phyloP scores from a whole-genome alignment of 2,113 vertebrate species.

The Etheostoma spectabile region DNA sequence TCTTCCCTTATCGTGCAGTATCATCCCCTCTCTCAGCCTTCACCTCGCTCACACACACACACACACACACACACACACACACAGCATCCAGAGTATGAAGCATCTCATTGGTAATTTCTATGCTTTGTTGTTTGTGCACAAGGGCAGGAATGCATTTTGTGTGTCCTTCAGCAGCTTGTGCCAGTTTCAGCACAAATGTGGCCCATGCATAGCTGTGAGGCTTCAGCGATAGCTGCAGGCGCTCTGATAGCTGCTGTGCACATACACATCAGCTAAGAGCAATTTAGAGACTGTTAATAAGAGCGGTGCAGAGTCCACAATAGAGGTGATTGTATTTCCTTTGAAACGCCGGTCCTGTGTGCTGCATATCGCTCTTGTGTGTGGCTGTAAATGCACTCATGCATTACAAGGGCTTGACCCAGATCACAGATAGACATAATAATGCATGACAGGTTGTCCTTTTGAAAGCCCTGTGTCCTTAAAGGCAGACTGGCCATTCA shows the following conservation, averaged over 20 bases:
- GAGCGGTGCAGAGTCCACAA: slow-evolving; percentile 57
- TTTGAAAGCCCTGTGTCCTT: slow-evolving; percentile 76
- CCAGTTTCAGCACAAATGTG: slow-evolving; percentile 51
- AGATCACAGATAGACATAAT: slow-evolving; percentile 80
- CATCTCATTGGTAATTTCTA: slow-evolving; percentile 51
- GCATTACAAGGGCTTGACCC: slow-evolving; percentile 78
- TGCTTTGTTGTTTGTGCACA: slow-evolving; percentile 54
- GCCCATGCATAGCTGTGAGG: slow-evolving; percentile 22
- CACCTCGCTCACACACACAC: neutral
- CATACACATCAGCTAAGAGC: slow-evolving; percentile 41
- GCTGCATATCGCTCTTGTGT: slow-evolving; percentile 36
- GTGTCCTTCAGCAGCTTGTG: slow-evolving; percentile 56
- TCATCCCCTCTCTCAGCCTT: neutral
- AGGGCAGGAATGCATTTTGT: slow-evolving; percentile 41
- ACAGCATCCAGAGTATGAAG: slow-evolving; percentile 34
- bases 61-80: slow-evolving; percentile 25
- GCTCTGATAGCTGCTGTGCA: slow-evolving; percentile 16
- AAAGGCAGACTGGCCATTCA: slow-evolving; percentile 69
- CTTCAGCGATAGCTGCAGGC: slow-evolving; percentile 45
- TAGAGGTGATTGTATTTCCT: slow-evolving; percentile 63
- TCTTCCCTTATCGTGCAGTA: slow-evolving; percentile 22
- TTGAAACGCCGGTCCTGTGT: slow-evolving; percentile 44
- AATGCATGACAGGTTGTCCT: slow-evolving; percentile 80
- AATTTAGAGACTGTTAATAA: slow-evolving; percentile 52
- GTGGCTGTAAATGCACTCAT: slow-evolving; percentile 71